Percentiles rank a stretch among this genome's conserved stretches.
Conservation (phyloP, 1,140 invertebrate genomes). For the Cataglyphis hispanica region DNA sequence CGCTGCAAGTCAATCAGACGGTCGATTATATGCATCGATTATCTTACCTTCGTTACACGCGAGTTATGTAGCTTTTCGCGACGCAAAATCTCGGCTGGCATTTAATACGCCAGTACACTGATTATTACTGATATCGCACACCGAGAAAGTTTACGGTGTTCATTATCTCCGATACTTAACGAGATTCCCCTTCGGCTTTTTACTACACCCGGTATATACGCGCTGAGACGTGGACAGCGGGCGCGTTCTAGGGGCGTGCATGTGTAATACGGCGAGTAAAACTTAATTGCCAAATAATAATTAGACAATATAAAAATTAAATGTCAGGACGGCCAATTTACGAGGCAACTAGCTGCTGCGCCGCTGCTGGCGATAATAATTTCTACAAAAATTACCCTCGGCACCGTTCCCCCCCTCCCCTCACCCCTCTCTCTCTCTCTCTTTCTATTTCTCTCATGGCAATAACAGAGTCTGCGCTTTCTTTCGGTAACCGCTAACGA, state of each 20-base stretch:
- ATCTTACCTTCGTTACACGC: conserved; percentile 8
- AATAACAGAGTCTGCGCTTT: conserved; percentile 19
- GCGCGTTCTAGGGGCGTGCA: conserved; percentile 29
- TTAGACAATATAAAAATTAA: conserved; percentile 62
- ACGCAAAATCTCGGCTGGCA: conserved; percentile 38
- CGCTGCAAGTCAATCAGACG: not conserved
- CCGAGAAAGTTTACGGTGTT: conserved; percentile 26
- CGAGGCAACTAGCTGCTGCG: conserved; percentile 47
- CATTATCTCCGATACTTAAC: conserved; percentile 56
- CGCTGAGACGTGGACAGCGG: not conserved
- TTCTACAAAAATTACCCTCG: conserved; percentile 67
- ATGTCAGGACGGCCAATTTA: conserved; percentile 54
- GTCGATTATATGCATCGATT: not conserved
- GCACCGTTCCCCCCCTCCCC: not conserved
- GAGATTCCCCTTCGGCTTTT: conserved; percentile 47
- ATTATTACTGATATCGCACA: conserved; percentile 54
- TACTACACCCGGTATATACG: conserved; percentile 49
- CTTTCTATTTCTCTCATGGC: not conserved
- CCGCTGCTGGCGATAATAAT: conserved; percentile 64
- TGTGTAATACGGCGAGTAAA: conserved; percentile 60
- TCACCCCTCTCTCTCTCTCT: not conserved
- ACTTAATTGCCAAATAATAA: conserved; percentile 74
- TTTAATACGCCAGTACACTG: not conserved
- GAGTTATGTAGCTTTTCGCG: conserved; percentile 54
- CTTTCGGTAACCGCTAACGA: conserved; percentile 63